These are phyloP conservation scores for Bombus haemorrhoidalis DNA, from an alignment of 1,140 invertebrate genomes.

Conservation along the genomic window DNA sequence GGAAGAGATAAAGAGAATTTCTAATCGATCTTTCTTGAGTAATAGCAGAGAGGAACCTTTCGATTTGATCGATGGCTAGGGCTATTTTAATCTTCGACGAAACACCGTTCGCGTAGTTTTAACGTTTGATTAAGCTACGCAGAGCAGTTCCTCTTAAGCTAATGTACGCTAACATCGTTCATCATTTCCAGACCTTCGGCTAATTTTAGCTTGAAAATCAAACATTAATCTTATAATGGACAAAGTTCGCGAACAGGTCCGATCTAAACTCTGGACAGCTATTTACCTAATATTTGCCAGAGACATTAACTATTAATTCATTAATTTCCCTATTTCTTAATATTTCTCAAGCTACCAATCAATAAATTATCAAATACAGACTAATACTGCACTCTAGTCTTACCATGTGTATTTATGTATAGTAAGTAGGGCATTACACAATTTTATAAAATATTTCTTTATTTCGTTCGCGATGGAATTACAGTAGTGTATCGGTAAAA, in stretches of 20 bases:
- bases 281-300: slow-evolving; percentile 31
- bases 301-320: no score
- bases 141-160: slow-evolving; percentile 20
- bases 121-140: slow-evolving; percentile 45
- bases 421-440: not conserved
- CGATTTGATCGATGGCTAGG: slow-evolving; percentile 22
- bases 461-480: not conserved
- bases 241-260: slow-evolving; percentile 25
- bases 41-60: not conserved
- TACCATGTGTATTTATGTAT: no score
- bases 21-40: not conserved
- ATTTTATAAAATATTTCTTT: slow-evolving; percentile 28
- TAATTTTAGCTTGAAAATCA: slow-evolving; percentile 63
- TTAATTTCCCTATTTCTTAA: not conserved
- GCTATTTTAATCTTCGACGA: slow-evolving; percentile 29
- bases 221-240: slow-evolving; percentile 53
- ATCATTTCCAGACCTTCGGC: slow-evolving; percentile 56
- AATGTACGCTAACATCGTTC: slow-evolving; percentile 39
- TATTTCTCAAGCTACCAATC: not conserved
- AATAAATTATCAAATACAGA: not conserved
- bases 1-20: not conserved
- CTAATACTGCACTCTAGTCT: no score
- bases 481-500: not conserved
- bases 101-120: not conserved
- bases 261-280: not conserved